A percentile compares a stretch with the other conserved stretches of the same genome.
phyloP scores from a whole-genome alignment of 92 coral and sea anemone genomes.

The Porites lobata region DNA sequence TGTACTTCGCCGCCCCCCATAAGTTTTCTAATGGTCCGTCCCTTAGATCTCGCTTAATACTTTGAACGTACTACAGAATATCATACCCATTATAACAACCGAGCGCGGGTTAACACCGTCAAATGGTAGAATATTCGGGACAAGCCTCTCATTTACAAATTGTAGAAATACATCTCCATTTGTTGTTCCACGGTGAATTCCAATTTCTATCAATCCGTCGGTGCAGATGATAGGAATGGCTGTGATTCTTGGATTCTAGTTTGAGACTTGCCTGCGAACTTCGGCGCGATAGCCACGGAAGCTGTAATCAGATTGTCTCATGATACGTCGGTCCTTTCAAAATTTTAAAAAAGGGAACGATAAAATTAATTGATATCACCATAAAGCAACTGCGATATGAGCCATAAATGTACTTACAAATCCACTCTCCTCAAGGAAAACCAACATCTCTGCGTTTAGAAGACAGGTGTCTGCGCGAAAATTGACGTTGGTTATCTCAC shows the following conservation, averaged over 20 bases:
- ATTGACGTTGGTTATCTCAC: too few relatives aligned
- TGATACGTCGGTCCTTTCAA: not conserved
- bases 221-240: constrained; percentile 45
- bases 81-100: constrained; percentile 59
- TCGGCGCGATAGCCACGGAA: not conserved
- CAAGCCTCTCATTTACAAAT: constrained; percentile 43
- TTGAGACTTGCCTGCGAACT: not conserved
- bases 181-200: constrained; percentile 31
- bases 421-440: not conserved
- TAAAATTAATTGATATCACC: not conserved
- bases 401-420: constrained; percentile 1
- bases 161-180: constrained; percentile 44
- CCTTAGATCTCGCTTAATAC: too few relatives aligned
- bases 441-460: constrained; percentile 30
- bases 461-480: not conserved
- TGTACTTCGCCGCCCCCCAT: too few relatives aligned
- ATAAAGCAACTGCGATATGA: too few relatives aligned
- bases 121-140: constrained; percentile 52
- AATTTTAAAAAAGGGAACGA: not conserved
- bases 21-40: too few relatives aligned
- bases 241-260: constrained; percentile 14
- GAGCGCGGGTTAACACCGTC: constrained; percentile 57
- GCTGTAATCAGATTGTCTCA: not conserved
- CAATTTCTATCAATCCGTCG: constrained; percentile 48
- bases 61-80: too few relatives aligned